A percentile compares a stretch with the other conserved stretches of the same genome.
Evolutionary conservation across 2,888 invertebrate genomes (phyloP).

Genomic region (Tetranychus truncatus): DNA sequence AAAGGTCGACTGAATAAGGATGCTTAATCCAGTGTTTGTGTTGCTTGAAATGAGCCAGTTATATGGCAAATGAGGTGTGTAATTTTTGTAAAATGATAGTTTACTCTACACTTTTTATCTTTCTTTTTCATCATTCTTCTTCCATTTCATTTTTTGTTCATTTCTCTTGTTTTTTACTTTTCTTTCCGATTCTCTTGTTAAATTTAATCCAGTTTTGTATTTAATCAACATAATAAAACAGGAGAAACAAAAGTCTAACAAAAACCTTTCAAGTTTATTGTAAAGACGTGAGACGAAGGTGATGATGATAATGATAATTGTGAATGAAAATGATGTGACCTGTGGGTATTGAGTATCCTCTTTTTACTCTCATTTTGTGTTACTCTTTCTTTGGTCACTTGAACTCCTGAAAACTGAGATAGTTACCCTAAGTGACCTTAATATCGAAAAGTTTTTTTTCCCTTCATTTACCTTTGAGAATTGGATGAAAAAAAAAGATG

Average conservation of each 20-base stretch:
- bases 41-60: not conserved
- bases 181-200: conserved; percentile 16
- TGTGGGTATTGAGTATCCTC: not conserved
- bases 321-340: conserved; percentile 17
- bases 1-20: not conserved
- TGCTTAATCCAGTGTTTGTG: not conserved
- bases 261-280: not conserved
- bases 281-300: conserved; percentile 6
- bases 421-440: not conserved
- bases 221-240: conserved; percentile 15
- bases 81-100: conserved; percentile 8
- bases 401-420: not conserved
- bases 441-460: not conserved
- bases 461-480: not conserved
- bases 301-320: conserved; percentile 2
- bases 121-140: conserved; percentile 16
- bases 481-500: not conserved
- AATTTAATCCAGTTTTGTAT: conserved; percentile 14
- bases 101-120: conserved; percentile 7
- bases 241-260: conserved; percentile 4
- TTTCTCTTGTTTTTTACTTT: conserved; percentile 17
- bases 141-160: conserved; percentile 8
- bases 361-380: not conserved
- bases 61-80: not conserved
- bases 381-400: not conserved